Evolutionary conservation across 2,113 vertebrate genomes (phyloP).

Genomic region (Chionomys nivalis): DNA sequence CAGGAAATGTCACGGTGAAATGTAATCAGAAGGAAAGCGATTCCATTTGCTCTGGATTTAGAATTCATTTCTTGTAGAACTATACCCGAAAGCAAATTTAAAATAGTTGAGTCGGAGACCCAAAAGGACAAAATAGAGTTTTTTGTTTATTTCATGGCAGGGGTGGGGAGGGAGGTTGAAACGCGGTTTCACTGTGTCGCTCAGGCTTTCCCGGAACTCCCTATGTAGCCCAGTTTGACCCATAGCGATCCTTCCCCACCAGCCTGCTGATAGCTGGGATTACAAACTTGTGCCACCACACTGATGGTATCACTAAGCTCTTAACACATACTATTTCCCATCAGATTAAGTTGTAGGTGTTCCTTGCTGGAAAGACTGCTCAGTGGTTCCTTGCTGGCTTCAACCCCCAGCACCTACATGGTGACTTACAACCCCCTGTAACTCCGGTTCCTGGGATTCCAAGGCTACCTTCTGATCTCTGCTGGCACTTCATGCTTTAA

Average conservation of each 20-base stretch:
- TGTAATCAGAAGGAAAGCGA: background rate
- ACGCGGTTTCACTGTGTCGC: background rate
- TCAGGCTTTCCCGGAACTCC: background rate
- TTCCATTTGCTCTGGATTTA: constrained; percentile 13
- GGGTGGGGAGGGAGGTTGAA: background rate
- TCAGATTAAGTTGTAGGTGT: background rate
- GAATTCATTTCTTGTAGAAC: constrained; percentile 42
- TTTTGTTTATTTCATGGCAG: background rate
- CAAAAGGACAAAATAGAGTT: background rate
- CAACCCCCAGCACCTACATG: background rate
- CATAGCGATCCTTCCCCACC: background rate
- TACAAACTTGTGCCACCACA: background rate
- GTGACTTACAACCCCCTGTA: background rate
- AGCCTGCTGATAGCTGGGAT: background rate
- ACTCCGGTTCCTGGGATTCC: background rate
- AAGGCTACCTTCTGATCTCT: background rate
- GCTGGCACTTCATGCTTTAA: background rate
- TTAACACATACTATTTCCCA: background rate
- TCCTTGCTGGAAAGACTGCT: background rate
- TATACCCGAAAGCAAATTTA: constrained; percentile 15
- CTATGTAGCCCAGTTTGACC: background rate
- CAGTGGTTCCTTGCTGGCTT: background rate
- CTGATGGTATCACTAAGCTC: background rate
- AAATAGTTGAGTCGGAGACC: constrained; percentile 34
- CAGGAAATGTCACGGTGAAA: constrained; percentile 20